Evolutionary conservation across 1,140 invertebrate species (phyloP), one percentile per base, ranked within the genome.

Genomic region (Forficula auricularia): DNA sequence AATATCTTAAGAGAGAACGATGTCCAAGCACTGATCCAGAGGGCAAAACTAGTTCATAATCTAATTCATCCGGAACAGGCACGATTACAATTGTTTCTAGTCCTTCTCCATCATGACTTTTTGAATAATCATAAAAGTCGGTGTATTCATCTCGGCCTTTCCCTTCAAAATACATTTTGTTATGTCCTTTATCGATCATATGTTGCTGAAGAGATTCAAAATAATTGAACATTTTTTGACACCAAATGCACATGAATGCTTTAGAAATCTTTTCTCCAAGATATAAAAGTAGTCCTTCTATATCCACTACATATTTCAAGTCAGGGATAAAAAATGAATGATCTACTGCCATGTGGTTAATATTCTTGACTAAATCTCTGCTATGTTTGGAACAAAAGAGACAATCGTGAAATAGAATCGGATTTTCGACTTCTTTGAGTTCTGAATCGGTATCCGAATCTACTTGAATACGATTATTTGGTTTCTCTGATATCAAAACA

Each of bases 271-370:
- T 87, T 57, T 81, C 77, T 52, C 87, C 90, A 30, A 98, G 70
- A 62, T 94, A 96, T 13, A 72, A 65, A 6, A 98, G 60, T 1
- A 98, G 61, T 0, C 87, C 90, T 60, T 80, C 75, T 4, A 94
- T 56, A 67, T 98, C 80, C 14, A 62, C 60, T 52, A 92, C 79
- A 64, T 76, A 98, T 52, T 98, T 88, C 9, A 80, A 64, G 66
- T 98, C 91, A 43, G 94, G 80, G 60, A 96, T 73, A 55, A 95
- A 96, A 63, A 98, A 98, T n/a, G 89, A 88, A 69, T 98, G 95
- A 2, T 61, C 67, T 19, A 69, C 52, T 2, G 78, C 82, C 94
- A 98, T 98, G 54, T 98, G 95, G 47, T 82, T 76, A 3, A 97
- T 57, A 64, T 91, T 95, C 46, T 75, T 73, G 13, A 86, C 72